A percentile compares a stretch with the other conserved stretches of the same genome.
Evolutionary conservation across 2,113 vertebrate species (phyloP).

Genomic region (Poecilia latipinna): DNA sequence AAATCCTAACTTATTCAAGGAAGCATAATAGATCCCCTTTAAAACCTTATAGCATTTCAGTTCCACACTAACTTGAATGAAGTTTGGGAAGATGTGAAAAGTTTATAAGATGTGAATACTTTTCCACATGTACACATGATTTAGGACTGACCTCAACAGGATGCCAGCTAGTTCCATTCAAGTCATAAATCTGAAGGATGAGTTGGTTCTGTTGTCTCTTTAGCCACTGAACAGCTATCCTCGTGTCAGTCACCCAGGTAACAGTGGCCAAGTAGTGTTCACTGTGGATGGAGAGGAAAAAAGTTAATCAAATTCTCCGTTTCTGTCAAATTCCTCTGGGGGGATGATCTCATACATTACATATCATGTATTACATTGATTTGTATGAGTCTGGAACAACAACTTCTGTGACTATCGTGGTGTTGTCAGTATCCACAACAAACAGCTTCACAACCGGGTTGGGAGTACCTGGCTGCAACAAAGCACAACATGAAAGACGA

Average conservation of each 20-base stretch:
- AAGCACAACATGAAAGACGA: neutral
- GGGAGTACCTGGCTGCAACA: constrained; percentile 87
- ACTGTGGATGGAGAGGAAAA: constrained; percentile 67
- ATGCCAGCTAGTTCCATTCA: constrained; percentile 49
- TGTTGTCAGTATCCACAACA: constrained; percentile 81
- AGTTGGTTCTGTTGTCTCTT: constrained; percentile 89
- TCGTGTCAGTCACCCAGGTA: constrained; percentile 88
- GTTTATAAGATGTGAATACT: neutral
- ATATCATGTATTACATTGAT: constrained; percentile 78
- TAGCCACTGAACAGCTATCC: constrained; percentile 91
- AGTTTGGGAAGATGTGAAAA: neutral
- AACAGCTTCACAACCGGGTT: constrained; percentile 90
- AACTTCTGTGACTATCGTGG: constrained; percentile 73
- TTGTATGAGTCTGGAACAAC: constrained; percentile 80
- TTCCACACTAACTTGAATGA: neutral
- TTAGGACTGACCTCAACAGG: constrained; percentile 48
- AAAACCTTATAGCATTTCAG: too few species aligned
- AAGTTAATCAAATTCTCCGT: neutral
- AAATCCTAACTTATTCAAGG: too few species aligned
- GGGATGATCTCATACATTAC: neutral
- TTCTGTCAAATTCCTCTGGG: neutral
- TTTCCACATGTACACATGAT: too few species aligned
- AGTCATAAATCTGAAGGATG: constrained; percentile 86
- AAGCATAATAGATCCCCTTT: too few species aligned
- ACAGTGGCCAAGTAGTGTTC: constrained; percentile 92